A percentile compares a stretch with the other conserved stretches of the same genome.
phyloP scores from a whole-genome alignment of 2,797 vertebrate genomes.

The Schizopygopsis pylzovi region DNA sequence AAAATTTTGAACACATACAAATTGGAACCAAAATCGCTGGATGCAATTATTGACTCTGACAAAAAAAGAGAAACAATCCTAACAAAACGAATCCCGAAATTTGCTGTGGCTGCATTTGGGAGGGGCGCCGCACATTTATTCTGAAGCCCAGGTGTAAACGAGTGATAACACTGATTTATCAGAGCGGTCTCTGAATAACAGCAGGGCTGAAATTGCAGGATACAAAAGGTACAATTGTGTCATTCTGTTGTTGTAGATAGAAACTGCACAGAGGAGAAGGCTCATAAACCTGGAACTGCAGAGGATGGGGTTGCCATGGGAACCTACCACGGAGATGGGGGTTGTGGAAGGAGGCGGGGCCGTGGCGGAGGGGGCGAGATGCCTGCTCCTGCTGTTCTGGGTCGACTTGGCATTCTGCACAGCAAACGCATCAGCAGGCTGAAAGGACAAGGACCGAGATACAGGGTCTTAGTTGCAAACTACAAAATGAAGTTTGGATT shows the following conservation, averaged over 20 bases:
- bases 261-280: slow-evolving; percentile 47
- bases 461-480: slow-evolving; percentile 47
- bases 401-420: slow-evolving; percentile 56
- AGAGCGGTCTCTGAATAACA: slow-evolving; percentile 53
- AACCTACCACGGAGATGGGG: slow-evolving; percentile 68
- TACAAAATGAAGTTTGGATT: slow-evolving; percentile 15
- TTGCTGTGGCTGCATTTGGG: slow-evolving; percentile 45
- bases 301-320: slow-evolving; percentile 70
- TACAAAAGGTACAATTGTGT: slow-evolving; percentile 61
- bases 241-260: slow-evolving; percentile 53
- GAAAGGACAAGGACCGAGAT: slow-evolving; percentile 57
- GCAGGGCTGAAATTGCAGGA: slow-evolving; percentile 51
- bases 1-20: slow-evolving; percentile 37
- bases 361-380: slow-evolving; percentile 47
- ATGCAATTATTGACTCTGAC: slow-evolving; percentile 43
- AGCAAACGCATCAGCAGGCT: slow-evolving; percentile 64
- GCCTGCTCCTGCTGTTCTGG: slow-evolving; percentile 54
- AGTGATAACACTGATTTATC: slow-evolving; percentile 65
- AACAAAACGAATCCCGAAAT: slow-evolving; percentile 44
- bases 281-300: slow-evolving; percentile 62
- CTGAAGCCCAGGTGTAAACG: slow-evolving; percentile 59
- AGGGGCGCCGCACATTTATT: slow-evolving; percentile 44
- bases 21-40: slow-evolving; percentile 9
- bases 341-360: slow-evolving; percentile 58
- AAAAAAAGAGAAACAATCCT: slow-evolving; percentile 33